Evolutionary conservation across 2,113 vertebrate genomes (phyloP).

Genomic region (Carlito syrichta): DNA sequence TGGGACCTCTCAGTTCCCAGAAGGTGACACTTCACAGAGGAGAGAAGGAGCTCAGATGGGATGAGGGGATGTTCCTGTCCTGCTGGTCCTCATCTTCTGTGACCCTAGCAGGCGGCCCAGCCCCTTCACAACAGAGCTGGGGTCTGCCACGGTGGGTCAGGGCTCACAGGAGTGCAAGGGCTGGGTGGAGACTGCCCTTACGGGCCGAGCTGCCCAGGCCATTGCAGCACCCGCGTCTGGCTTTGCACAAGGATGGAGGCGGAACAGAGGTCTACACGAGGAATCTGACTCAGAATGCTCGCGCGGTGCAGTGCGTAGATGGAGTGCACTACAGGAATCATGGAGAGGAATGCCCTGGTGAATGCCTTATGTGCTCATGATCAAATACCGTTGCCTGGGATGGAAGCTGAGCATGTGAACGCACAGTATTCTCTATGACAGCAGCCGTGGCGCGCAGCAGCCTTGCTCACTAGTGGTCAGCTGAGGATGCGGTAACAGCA

Average conservation of each 20-base stretch:
- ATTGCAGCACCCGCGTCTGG: fast-evolving
- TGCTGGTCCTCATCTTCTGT: background rate
- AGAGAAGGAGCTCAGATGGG: background rate
- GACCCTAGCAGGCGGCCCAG: background rate
- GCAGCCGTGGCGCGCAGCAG: background rate
- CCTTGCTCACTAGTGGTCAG: background rate
- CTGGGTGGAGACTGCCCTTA: background rate
- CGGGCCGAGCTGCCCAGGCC: no score
- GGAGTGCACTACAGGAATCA: background rate
- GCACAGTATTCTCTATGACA: background rate
- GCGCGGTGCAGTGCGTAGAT: background rate
- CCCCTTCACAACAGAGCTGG: background rate
- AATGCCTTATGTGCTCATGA: background rate
- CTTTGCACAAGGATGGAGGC: background rate
- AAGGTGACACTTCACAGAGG: background rate
- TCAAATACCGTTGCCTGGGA: background rate
- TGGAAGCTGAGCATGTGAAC: background rate
- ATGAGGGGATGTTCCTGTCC: background rate
- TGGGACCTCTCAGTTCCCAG: background rate
- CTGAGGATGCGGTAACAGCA: background rate
- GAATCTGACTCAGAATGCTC: background rate
- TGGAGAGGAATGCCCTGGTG: background rate
- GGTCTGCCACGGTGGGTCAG: background rate
- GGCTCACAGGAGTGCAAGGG: background rate
- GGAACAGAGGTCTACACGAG: background rate